Conservation (phyloP, 2,888 invertebrate genomes). For the Sialis lutaria region DNA sequence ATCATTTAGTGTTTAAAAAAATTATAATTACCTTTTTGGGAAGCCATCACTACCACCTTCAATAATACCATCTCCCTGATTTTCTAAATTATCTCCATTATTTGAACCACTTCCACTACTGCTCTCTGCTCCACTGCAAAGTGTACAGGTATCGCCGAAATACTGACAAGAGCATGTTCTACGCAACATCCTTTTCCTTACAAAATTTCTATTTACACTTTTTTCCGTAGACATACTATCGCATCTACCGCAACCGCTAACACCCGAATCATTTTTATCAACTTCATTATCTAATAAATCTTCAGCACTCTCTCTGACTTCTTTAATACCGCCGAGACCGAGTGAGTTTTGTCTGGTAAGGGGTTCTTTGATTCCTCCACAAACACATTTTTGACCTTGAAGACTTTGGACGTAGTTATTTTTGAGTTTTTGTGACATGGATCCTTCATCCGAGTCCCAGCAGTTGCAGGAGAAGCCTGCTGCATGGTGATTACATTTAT, state of each 20-base stretch:
- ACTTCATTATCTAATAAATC: conserved; percentile 23
- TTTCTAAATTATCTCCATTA: conserved; percentile 25
- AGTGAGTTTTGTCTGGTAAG: conserved; percentile 24
- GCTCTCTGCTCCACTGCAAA: conserved; percentile 18
- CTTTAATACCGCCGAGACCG: conserved; percentile 26
- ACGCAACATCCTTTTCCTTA: conserved; percentile 26
- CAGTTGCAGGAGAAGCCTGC: conserved; percentile 28
- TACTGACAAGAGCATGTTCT: conserved; percentile 24
- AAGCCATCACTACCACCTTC: conserved; percentile 24
- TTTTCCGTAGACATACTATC: conserved; percentile 29
- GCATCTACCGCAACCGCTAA: conserved; percentile 33
- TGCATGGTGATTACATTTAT: conserved; percentile 28
- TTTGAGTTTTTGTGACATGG: conserved; percentile 24
- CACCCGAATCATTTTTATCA: conserved; percentile 29
- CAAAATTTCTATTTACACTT: conserved; percentile 20
- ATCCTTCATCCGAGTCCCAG: conserved; percentile 24
- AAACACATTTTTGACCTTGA: conserved; percentile 13
- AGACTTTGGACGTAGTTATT: conserved; percentile 25
- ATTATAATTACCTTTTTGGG: conserved; percentile 19
- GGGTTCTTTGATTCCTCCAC: conserved; percentile 14
- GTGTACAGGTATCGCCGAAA: conserved; percentile 21
- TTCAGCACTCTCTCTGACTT: conserved; percentile 28
- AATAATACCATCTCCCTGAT: conserved; percentile 25
- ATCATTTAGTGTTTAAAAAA: not conserved
- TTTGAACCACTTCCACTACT: conserved; percentile 23